Percentiles rank a stretch among this genome's conserved stretches.
Evolutionary conservation across 2,797 vertebrate species (phyloP).

Genomic region (Numenius phaeopus): DNA sequence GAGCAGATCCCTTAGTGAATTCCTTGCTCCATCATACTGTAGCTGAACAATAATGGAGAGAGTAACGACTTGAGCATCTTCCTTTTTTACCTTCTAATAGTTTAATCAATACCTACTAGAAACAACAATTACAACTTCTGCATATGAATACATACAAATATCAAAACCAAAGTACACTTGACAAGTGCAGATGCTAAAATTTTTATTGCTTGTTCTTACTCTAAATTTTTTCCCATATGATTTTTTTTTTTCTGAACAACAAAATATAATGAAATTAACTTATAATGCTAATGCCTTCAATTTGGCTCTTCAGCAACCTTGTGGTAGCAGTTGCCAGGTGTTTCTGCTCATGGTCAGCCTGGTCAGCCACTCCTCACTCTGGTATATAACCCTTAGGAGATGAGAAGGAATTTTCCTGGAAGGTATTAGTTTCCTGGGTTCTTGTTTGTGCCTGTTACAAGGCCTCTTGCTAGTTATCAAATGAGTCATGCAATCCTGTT

Average conservation of each 20-base stretch:
- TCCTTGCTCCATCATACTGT: background rate
- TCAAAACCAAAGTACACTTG: background rate
- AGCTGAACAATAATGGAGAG: background rate
- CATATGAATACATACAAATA: background rate
- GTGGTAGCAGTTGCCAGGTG: background rate
- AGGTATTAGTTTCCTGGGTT: background rate
- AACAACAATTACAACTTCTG: background rate
- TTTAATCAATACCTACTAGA: background rate
- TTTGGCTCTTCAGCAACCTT: background rate
- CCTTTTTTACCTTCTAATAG: background rate
- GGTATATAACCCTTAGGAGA: background rate
- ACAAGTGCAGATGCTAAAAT: background rate
- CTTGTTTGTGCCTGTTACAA: background rate
- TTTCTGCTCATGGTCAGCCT: background rate
- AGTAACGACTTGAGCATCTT: background rate
- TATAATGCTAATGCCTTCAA: background rate
- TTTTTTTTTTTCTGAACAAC: background rate
- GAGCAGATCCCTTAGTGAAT: background rate
- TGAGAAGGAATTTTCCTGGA: background rate
- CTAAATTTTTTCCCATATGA: background rate
- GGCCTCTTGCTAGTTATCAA: background rate
- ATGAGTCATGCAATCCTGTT: background rate
- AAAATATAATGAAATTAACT: background rate
- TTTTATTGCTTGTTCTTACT: background rate
- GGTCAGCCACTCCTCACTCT: background rate